Conservation (phyloP, 2,888 invertebrate species). For the Drosophila mulleri region DNA sequence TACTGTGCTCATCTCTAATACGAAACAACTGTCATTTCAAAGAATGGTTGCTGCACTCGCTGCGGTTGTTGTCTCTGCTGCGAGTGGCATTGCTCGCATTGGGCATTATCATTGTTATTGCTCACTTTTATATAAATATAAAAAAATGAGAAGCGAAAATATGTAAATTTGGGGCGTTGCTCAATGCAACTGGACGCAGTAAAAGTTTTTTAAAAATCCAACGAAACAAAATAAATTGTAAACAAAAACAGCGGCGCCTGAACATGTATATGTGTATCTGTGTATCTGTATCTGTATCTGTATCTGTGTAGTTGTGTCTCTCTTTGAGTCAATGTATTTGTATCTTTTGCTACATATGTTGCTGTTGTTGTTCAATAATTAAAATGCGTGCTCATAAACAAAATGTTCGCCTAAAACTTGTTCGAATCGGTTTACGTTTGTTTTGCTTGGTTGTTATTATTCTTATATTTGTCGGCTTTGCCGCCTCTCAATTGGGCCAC, state of each 20-base stretch:
- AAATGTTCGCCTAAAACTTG: slow-evolving; percentile 54
- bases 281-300: slow-evolving; percentile 2
- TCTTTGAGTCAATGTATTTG: slow-evolving; percentile 23
- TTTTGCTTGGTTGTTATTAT: slow-evolving; percentile 8
- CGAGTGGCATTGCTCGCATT: not conserved
- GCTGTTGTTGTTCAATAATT: slow-evolving; percentile 38
- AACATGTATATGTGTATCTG: slow-evolving; percentile 22
- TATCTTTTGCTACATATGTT: slow-evolving; percentile 39
- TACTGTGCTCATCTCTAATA: not conserved
- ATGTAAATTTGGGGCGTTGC: slow-evolving; percentile 48
- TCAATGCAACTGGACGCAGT: slow-evolving; percentile 22
- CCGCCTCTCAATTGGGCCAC: slow-evolving; percentile 40
- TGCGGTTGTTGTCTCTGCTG: slow-evolving; percentile 22
- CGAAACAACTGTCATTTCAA: not conserved
- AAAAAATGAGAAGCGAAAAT: not conserved
- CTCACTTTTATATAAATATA: slow-evolving; percentile 3
- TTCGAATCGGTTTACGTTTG: slow-evolving; percentile 69
- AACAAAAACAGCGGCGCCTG: slow-evolving; percentile 19
- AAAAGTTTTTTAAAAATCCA: slow-evolving; percentile 3
- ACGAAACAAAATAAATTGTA: slow-evolving; percentile 22
- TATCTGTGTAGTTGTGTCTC: slow-evolving; percentile 16
- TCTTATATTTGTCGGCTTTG: slow-evolving; percentile 2
- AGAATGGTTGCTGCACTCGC: slow-evolving; percentile 28
- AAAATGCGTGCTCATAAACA: slow-evolving; percentile 19
- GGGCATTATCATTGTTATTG: not conserved